A percentile compares a stretch with the other conserved stretches of the same genome.
Conservation (phyloP, 1,140 invertebrate genomes). For the Euwallacea fornicatus region DNA sequence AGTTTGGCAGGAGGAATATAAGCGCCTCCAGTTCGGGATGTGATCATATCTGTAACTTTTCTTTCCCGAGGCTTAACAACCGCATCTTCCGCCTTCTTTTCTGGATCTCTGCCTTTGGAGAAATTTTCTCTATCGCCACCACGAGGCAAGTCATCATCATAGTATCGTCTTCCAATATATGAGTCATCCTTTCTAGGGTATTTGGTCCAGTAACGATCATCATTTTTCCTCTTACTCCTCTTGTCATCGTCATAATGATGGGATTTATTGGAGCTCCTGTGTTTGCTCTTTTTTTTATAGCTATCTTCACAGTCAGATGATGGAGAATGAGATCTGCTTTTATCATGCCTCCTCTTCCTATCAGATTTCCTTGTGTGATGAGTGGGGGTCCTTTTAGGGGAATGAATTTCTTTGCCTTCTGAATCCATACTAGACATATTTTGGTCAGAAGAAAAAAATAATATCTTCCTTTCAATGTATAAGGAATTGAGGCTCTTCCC, state of each 20-base stretch:
- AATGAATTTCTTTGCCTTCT: too few species aligned
- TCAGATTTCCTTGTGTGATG: too few species aligned
- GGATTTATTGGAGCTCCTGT: too few species aligned
- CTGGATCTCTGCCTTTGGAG: not conserved
- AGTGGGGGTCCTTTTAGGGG: too few species aligned
- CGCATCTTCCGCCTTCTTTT: slow-evolving; percentile 33
- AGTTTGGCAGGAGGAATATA: slow-evolving; percentile 98
- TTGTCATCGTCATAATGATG: slow-evolving; percentile 41
- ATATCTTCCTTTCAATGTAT: too few species aligned
- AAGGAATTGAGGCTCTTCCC: too few species aligned
- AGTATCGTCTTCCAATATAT: slow-evolving; percentile 46
- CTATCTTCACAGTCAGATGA: too few species aligned
- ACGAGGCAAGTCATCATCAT: slow-evolving; percentile 32
- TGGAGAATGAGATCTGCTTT: too few species aligned
- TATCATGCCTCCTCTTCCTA: too few species aligned
- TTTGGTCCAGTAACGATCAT: slow-evolving; percentile 53
- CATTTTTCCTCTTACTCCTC: slow-evolving; percentile 39
- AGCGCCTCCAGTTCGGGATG: slow-evolving; percentile 89
- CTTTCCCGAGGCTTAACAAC: slow-evolving; percentile 50
- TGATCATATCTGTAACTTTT: slow-evolving; percentile 73
- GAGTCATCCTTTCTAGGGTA: slow-evolving; percentile 50
- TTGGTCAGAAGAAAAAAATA: too few species aligned
- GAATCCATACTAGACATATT: too few species aligned
- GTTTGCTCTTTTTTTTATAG: too few species aligned
- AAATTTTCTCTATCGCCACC: slow-evolving; percentile 29